Evolutionary conservation across 2,797 vertebrate genomes (phyloP), one percentile per base, ranked within the genome.

Genomic region (Eremophila alpestris): DNA sequence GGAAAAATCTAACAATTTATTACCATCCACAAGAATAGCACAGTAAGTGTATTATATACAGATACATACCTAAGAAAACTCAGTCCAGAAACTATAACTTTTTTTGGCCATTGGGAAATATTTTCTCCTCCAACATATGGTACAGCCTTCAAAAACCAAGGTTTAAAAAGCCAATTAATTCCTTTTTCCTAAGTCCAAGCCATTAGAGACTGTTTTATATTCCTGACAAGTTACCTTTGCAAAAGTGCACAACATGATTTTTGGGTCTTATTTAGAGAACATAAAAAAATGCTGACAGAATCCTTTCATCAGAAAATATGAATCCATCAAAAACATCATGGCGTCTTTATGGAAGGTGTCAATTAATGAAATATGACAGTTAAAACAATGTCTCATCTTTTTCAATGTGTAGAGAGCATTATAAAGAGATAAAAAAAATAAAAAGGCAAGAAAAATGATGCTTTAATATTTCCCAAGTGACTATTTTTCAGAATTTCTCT

Each of bases 151-250:
- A 92, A 84, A 74, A 70, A 32, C 7, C n/a, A 89, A 34, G 17
- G 49, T 70, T 62, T 90, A 52, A 89, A 84, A 94, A 90, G 46
- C 22, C 78, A 87, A 34, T 84, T 90, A 83, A 74, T 55, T 92
- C 36, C 38, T 68, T 77, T 70, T 85, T 74, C 75, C 27, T 41
- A 74, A 89, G n/a, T 68, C 60, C 19, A 80, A 52, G 30, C 30
- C 89, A 80, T 70, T 80, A 70, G 16, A 83, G 68, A 46, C 34
- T 84, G 40, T 11, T 94, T 82, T 29, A 80, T 82, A 95, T 74
- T 93, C 48, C 34, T 41, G 52, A 51, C 45, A 79, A 67, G 71
- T 49, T 60, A 54, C 56, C 26, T 58, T 51, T 87, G 38, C n/a
- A 67, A 58, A 95, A 87, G 54, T 24, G 58, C 29, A 87, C 67